Evolutionary conservation across 2,113 vertebrate genomes (phyloP).

Genomic region (Ictidomys tridecemlineatus): DNA sequence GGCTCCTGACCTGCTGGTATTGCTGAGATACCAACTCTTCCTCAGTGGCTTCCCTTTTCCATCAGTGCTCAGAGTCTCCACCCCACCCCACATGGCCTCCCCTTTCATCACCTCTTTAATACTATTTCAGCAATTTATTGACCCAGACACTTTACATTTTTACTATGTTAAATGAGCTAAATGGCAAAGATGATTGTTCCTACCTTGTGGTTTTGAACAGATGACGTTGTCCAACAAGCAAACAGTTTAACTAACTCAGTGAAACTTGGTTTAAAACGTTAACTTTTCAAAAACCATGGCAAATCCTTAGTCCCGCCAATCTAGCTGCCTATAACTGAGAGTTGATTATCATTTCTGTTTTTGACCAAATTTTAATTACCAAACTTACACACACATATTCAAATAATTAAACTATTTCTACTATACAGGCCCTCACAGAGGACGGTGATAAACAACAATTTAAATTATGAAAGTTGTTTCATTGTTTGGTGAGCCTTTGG

Average conservation of each 20-base stretch:
- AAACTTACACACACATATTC: not conserved
- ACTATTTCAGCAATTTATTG: not conserved
- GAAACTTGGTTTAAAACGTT: not conserved
- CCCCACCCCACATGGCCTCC: fast-evolving
- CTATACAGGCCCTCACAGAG: not conserved
- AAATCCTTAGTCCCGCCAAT: conserved; percentile 12
- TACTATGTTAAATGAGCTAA: not conserved
- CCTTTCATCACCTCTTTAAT: not conserved
- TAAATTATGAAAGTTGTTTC: not conserved
- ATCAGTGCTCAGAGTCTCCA: not conserved
- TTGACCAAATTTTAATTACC: conserved; percentile 16
- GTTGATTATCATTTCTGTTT: not conserved
- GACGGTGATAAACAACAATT: not conserved
- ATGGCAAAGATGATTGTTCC: not conserved
- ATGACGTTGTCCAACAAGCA: not conserved
- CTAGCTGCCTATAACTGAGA: not conserved
- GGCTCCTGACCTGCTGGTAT: not conserved
- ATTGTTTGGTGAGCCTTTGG: not conserved
- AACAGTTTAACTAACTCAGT: not conserved
- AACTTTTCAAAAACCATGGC: not conserved
- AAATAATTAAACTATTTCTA: not conserved
- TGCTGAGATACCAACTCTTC: not conserved
- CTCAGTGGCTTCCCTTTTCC: not conserved
- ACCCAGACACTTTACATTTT: not conserved
- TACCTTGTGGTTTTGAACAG: not conserved